A percentile compares a stretch with the other conserved stretches of the same genome.
These are phyloP conservation scores for Pseudonaja textilis DNA, from an alignment of 2,113 vertebrate species.

Conservation along the genomic window DNA sequence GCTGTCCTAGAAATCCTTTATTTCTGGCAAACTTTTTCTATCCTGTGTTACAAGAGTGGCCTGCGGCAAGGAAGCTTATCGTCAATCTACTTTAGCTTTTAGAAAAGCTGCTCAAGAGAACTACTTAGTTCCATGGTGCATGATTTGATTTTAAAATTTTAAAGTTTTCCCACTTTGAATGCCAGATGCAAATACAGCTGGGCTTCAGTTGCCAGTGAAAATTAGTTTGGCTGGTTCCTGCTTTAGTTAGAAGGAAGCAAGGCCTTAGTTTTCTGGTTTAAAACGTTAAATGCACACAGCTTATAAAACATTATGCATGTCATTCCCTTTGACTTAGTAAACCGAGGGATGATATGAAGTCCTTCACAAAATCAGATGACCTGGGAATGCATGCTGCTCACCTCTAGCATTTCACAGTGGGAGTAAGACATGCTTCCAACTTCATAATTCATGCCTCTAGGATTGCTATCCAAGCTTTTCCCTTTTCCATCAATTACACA, in stretches of 20 bases:
- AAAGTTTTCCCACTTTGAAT: neutral
- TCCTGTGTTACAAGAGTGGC: slow-evolving; percentile 2
- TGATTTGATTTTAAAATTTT: neutral
- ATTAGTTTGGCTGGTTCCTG: neutral
- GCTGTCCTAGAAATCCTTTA: neutral
- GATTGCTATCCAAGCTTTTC: neutral
- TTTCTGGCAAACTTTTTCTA: slow-evolving; percentile 12
- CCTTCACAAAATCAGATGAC: neutral
- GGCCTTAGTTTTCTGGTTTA: neutral
- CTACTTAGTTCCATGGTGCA: neutral
- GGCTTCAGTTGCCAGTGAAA: neutral
- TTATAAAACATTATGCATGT: neutral
- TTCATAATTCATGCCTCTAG: neutral
- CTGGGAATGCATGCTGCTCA: neutral
- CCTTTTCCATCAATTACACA: neutral
- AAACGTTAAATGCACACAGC: neutral
- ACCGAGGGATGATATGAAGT: neutral
- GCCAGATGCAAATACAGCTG: slow-evolving; percentile 6
- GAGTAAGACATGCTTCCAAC: neutral
- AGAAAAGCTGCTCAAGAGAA: slow-evolving; percentile 8
- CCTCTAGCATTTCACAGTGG: neutral
- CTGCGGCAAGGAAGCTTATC: neutral
- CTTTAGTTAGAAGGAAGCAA: neutral
- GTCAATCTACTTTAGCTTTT: slow-evolving; percentile 7
- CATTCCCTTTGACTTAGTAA: neutral